Evolutionary conservation across 2,797 vertebrate genomes (phyloP), one percentile per base, ranked within the genome.

Genomic region (Anguilla marmorata): DNA sequence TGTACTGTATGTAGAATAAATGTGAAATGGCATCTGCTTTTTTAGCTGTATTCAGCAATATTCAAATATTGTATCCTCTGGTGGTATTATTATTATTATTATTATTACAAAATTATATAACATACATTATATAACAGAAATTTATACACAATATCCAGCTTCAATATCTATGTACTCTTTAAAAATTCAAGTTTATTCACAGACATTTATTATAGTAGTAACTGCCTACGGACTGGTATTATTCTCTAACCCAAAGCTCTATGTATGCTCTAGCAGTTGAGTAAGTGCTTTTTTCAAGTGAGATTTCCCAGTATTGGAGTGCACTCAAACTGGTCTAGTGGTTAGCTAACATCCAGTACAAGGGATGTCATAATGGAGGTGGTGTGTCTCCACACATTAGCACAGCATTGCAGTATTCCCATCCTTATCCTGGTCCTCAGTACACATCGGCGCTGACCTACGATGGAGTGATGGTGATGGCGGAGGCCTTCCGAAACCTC

Each of bases 401-500:
- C 2, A 41, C 30, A 41, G 14, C 74, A 14, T 79, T 41, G 41
- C 33, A 16, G 12, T 41, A 74, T 79, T 12, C 33, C 1, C 76
- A 58, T 82, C 83, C 37, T 86, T 14, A 27, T 87, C 50, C 60
- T 86, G 86, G 93, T 45, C 88, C 52, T 89, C 93, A 99, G 98
- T 99, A 99, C 92, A 98, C 98, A 16, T 99, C 98, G 21, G 98
- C 98, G 6, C 82, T 99, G 91, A 98, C 98, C 0, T 99, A 99
- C 0, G 98, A 99, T 66, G 98, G 98, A 7, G 98, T 99, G 74
- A 97, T 99, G 92, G 98, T 99, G 90, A 98, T 99, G 97, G 98
- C 98, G 8, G 98, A 99, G 95, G 98, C 98, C 27, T 99, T 99
- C 92, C 96, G 98, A 92, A 98, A 96, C 91, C 96, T 99, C 87